phyloP scores from a whole-genome alignment of 1,140 invertebrate species.

The Aphis gossypii region DNA sequence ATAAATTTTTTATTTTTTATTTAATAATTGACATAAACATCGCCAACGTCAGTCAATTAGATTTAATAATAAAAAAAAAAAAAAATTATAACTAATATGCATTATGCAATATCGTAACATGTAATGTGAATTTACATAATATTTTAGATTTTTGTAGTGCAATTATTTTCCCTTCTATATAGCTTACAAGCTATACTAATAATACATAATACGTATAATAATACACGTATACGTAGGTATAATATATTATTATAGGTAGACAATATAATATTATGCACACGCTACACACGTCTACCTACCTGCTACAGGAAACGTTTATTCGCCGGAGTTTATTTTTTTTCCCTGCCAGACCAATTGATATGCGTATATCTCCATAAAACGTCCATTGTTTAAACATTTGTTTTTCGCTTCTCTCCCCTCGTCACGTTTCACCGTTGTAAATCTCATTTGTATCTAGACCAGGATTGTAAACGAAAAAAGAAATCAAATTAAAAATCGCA shows the following conservation, averaged over 20 bases:
- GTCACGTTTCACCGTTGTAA: background rate
- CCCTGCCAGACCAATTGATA: background rate
- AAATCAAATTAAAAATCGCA: constrained; percentile 36
- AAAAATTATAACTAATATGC: too few relatives aligned
- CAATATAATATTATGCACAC: background rate
- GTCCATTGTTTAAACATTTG: constrained; percentile 22
- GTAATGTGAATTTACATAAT: too few relatives aligned
- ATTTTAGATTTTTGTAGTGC: too few relatives aligned
- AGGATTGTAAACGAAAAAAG: constrained; percentile 32
- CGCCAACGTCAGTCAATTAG: too few relatives aligned
- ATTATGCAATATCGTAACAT: too few relatives aligned
- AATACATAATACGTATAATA: too few relatives aligned
- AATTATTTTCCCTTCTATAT: too few relatives aligned
- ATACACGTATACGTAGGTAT: too few relatives aligned
- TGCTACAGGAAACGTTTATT: background rate
- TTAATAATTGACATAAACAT: too few relatives aligned
- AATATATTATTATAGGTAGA: background rate
- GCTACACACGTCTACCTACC: background rate
- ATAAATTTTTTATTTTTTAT: too few relatives aligned
- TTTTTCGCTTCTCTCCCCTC: background rate
- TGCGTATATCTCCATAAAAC: constrained; percentile 39
- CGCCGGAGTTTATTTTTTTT: background rate
- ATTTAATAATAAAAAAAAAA: too few relatives aligned
- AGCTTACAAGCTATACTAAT: too few relatives aligned
- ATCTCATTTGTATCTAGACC: constrained; percentile 12